Percentiles rank a stretch among this genome's conserved stretches.
phyloP scores from a whole-genome alignment of 1,140 invertebrate species.

The Stegodyphus mimosarum region DNA sequence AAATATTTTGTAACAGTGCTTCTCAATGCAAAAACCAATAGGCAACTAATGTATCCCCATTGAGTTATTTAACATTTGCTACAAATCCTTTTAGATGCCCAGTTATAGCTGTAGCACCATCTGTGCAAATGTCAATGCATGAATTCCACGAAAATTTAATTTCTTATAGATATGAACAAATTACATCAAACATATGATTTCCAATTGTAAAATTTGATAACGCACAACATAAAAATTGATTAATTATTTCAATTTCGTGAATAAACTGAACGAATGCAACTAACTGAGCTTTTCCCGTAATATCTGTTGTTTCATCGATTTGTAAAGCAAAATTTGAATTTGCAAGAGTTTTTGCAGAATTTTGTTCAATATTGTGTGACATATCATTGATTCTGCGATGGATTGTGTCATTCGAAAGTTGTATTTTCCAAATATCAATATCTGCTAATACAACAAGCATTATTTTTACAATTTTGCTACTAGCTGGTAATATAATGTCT shows the following conservation, averaged over 20 bases:
- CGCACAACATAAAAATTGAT: slow-evolving; percentile 51
- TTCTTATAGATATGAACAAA: background rate
- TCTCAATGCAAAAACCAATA: slow-evolving; percentile 5
- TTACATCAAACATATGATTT: background rate
- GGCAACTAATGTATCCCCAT: background rate
- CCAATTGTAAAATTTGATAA: background rate
- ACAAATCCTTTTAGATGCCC: background rate
- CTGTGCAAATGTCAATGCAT: background rate
- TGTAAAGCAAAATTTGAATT: no score
- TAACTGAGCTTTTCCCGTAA: slow-evolving; percentile 36
- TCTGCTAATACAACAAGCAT: slow-evolving; percentile 17
- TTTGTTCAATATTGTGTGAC: slow-evolving; percentile 38
- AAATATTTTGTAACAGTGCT: background rate
- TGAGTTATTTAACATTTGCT: background rate
- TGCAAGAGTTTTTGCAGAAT: slow-evolving; percentile 27
- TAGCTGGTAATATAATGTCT: slow-evolving; percentile 10
- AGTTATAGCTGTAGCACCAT: slow-evolving; percentile 4
- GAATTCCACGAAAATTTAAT: background rate
- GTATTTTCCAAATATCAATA: slow-evolving; percentile 8
- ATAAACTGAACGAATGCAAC: slow-evolving; percentile 52
- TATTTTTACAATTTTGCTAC: slow-evolving; percentile 20
- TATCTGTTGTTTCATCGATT: slow-evolving; percentile 56
- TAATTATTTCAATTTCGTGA: slow-evolving; percentile 33
- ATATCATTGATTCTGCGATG: slow-evolving; percentile 28
- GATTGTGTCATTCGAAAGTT: slow-evolving; percentile 25